A percentile compares a stretch with the other conserved stretches of the same genome.
Evolutionary conservation across 2,113 vertebrate genomes (phyloP).

Genomic region (Cyanocitta stelleri): DNA sequence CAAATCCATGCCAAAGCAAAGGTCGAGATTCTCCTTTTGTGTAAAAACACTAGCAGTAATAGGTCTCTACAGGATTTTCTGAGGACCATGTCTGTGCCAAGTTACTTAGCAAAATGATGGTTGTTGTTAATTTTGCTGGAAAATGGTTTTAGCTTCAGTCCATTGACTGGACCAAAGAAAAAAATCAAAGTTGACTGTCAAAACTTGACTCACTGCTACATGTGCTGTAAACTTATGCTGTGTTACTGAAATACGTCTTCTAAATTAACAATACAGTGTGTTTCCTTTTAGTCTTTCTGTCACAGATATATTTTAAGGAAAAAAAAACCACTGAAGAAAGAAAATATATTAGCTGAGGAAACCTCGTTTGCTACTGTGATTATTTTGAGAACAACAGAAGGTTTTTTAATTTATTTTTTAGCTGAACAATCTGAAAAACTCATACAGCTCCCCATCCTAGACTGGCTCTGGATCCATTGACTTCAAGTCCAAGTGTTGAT

Average conservation of each 20-base stretch:
- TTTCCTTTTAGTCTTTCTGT: background rate
- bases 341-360: background rate
- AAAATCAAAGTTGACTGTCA: background rate
- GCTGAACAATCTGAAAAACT: background rate
- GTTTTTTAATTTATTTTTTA: background rate
- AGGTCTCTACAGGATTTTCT: background rate
- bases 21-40: accelerated
- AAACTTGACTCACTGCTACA: background rate
- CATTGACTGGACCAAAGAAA: background rate
- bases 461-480: background rate
- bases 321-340: background rate
- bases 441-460: background rate
- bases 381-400: background rate
- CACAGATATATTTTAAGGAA: background rate
- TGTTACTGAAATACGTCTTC: background rate
- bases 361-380: background rate
- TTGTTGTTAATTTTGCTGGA: background rate
- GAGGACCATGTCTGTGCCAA: background rate
- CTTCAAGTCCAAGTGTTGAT: background rate
- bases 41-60: background rate
- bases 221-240: background rate
- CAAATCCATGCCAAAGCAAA: background rate
- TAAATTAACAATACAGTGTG: background rate
- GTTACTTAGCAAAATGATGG: background rate
- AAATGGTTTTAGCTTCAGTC: background rate